A percentile compares a stretch with the other conserved stretches of the same genome.
Conservation (phyloP, 2,888 invertebrate species). For the Panopea generosa region DNA sequence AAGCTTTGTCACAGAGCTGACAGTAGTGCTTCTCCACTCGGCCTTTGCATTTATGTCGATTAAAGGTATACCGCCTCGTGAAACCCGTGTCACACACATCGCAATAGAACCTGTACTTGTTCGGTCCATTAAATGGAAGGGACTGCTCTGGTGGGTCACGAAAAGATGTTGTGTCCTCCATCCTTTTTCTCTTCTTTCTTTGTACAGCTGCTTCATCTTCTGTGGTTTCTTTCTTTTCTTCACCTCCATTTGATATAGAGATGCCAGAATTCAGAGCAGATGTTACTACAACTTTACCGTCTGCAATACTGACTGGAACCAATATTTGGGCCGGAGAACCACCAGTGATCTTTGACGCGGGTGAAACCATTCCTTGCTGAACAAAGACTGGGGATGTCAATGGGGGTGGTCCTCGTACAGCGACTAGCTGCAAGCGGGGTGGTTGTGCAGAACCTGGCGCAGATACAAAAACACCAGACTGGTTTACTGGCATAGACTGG, state of each 20-base stretch:
- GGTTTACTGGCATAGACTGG: constrained; percentile 10
- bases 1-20: constrained; percentile 62
- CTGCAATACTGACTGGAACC: constrained; percentile 2
- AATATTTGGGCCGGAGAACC: constrained; percentile 9
- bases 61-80: constrained; percentile 56
- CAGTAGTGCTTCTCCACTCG: constrained; percentile 63
- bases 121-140: constrained; percentile 59
- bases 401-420: background rate
- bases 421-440: background rate
- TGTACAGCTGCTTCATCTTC: background rate
- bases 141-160: constrained; percentile 59
- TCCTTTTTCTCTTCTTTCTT: constrained; percentile 46
- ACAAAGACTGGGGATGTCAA: background rate
- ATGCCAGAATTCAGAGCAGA: background rate
- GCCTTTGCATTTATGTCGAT: constrained; percentile 60
- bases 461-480: background rate
- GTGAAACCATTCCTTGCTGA: constrained; percentile 4
- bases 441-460: too few relatives aligned
- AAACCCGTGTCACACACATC: constrained; percentile 63
- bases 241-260: too few relatives aligned
- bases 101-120: constrained; percentile 60
- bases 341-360: background rate
- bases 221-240: background rate
- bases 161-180: constrained; percentile 55
- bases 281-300: background rate